phyloP scores from a whole-genome alignment of 2,797 vertebrate species.

The Leuciscus waleckii region DNA sequence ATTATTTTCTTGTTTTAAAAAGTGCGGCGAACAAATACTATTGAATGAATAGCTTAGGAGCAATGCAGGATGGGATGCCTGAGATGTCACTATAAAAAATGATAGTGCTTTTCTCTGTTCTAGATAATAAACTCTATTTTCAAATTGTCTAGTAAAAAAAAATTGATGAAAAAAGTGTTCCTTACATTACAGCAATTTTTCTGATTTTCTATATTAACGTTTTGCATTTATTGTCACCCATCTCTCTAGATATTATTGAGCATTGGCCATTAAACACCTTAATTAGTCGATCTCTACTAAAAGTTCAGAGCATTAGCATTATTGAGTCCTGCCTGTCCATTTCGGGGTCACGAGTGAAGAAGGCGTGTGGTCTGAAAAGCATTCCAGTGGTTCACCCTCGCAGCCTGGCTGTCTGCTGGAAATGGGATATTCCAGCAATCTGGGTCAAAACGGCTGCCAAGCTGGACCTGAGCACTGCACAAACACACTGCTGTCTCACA shows the following conservation, averaged over 20 bases:
- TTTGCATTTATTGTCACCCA: neutral
- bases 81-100: neutral
- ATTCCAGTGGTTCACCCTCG: slow-evolving; percentile 71
- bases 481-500: slow-evolving; percentile 30
- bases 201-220: neutral
- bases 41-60: neutral
- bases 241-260: neutral
- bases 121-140: too few relatives aligned
- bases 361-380: slow-evolving; percentile 59
- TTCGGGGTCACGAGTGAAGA: slow-evolving; percentile 50
- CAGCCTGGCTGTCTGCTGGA: slow-evolving; percentile 64
- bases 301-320: slow-evolving; percentile 32
- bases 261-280: neutral
- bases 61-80: neutral
- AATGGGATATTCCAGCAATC: slow-evolving; percentile 53
- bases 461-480: slow-evolving; percentile 40
- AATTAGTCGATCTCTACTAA: neutral
- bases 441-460: slow-evolving; percentile 47
- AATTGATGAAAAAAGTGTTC: neutral
- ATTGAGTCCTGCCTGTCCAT: slow-evolving; percentile 1
- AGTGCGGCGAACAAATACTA: neutral
- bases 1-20: neutral
- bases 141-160: too few relatives aligned
- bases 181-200: neutral
- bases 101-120: neutral